Evolutionary conservation across 2,888 invertebrate species (phyloP).

Genomic region (Temnothorax unifasciatus): DNA sequence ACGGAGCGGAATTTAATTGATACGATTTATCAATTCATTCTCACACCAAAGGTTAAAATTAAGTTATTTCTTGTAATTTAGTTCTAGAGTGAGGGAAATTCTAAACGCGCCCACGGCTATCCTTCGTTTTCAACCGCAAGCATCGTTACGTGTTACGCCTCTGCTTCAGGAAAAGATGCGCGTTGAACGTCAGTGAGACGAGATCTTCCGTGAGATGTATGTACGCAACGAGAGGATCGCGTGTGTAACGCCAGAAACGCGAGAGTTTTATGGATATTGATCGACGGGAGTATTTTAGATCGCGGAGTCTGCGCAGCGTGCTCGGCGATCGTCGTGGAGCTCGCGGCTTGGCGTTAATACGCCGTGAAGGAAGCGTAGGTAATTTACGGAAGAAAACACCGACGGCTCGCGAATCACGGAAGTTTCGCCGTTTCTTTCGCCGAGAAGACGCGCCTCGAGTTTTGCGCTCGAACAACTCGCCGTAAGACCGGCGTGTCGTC

Average conservation of each 20-base stretch:
- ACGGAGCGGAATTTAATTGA: neutral
- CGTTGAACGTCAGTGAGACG: neutral
- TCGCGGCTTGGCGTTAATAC: neutral
- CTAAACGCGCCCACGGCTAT: neutral
- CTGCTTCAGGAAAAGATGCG: neutral
- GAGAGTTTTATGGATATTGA: conserved; percentile 51
- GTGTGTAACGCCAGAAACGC: conserved; percentile 11
- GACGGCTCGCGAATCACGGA: neutral
- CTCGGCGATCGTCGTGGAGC: neutral
- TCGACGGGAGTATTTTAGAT: conserved; percentile 48
- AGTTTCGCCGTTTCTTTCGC: neutral
- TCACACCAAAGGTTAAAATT: neutral
- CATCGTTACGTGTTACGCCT: neutral
- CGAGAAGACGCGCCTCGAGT: neutral
- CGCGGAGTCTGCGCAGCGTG: conserved; percentile 47
- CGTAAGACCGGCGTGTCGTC: neutral
- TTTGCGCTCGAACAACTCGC: neutral
- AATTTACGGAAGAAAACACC: neutral
- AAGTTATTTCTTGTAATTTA: neutral
- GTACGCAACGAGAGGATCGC: neutral
- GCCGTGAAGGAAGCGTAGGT: neutral
- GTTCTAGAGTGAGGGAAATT: neutral
- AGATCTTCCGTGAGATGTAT: neutral
- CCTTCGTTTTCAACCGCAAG: neutral
- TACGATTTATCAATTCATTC: neutral